phyloP scores from a whole-genome alignment of 2,113 vertebrate genomes.

The Alosa alosa region DNA sequence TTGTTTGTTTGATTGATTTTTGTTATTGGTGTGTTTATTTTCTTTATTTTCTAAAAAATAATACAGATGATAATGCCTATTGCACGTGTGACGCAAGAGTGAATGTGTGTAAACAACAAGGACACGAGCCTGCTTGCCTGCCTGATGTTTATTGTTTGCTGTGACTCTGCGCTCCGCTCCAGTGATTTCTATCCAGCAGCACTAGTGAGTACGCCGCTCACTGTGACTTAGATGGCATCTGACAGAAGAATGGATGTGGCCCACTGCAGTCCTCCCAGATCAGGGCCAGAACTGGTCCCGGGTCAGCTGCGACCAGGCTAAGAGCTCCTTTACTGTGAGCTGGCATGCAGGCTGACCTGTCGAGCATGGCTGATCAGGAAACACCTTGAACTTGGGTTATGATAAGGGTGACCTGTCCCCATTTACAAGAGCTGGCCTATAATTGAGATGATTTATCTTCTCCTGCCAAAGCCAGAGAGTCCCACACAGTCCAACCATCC shows the following conservation, averaged over 20 bases:
- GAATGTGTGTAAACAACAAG: not conserved
- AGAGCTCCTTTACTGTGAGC: slow-evolving; percentile 43
- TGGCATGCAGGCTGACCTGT: slow-evolving; percentile 48
- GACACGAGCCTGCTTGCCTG: not conserved
- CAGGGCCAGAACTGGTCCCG: not conserved
- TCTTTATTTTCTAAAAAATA: not conserved
- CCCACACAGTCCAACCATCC: slow-evolving; percentile 17
- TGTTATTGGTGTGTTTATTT: not conserved
- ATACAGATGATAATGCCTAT: not conserved
- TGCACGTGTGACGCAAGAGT: not conserved
- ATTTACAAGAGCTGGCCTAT: slow-evolving; percentile 58
- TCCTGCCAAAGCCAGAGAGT: slow-evolving; percentile 55
- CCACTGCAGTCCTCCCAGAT: not conserved
- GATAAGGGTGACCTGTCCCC: slow-evolving; percentile 65
- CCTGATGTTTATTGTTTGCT: not conserved
- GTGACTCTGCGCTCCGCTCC: not conserved
- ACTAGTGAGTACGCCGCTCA: not conserved
- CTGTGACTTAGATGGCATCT: not conserved
- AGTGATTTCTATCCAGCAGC: not conserved
- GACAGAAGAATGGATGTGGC: not conserved
- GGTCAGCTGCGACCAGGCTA: not conserved
- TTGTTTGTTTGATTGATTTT: not conserved
- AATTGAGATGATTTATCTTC: slow-evolving; percentile 69
- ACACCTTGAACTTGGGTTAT: slow-evolving; percentile 61
- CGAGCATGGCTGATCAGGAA: slow-evolving; percentile 62